Conservation (phyloP, 2,113 vertebrate species). For the Macquaria ambigua region DNA sequence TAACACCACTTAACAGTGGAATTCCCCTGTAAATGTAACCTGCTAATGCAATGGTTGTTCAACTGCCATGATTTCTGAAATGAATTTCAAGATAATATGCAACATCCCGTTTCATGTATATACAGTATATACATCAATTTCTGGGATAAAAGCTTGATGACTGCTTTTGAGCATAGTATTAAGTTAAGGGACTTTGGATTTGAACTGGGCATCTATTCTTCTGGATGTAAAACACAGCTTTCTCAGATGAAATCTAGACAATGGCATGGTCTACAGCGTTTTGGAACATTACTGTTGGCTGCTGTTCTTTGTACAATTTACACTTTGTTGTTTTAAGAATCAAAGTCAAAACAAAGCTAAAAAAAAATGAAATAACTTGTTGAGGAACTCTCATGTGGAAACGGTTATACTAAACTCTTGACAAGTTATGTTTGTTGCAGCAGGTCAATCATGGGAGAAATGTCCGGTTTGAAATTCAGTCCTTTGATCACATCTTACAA, state of each 20-base stretch:
- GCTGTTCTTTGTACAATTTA: slow-evolving; percentile 3
- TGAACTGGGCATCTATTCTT: not conserved
- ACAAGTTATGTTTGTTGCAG: not conserved
- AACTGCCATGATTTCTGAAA: not conserved
- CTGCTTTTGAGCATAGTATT: not conserved
- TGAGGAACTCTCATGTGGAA: slow-evolving; percentile 20
- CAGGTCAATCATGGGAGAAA: slow-evolving; percentile 18
- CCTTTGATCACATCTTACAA: slow-evolving; percentile 10
- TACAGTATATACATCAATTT: not conserved
- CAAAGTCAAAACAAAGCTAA: slow-evolving; percentile 6
- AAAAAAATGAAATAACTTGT: not conserved
- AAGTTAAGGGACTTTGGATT: too few species aligned
- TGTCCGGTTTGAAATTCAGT: slow-evolving; percentile 6
- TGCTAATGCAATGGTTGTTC: not conserved
- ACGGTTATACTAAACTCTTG: not conserved
- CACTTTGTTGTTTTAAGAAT: slow-evolving; percentile 8
- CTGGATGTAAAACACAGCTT: not conserved
- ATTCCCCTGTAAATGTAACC: not conserved
- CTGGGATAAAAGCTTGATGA: not conserved
- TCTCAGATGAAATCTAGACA: not conserved
- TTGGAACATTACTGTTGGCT: not conserved
- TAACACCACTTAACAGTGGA: not conserved
- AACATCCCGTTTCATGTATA: not conserved
- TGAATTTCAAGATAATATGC: not conserved
- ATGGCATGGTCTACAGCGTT: not conserved